Conservation (phyloP, 2,113 vertebrate genomes). For the Naja naja region DNA sequence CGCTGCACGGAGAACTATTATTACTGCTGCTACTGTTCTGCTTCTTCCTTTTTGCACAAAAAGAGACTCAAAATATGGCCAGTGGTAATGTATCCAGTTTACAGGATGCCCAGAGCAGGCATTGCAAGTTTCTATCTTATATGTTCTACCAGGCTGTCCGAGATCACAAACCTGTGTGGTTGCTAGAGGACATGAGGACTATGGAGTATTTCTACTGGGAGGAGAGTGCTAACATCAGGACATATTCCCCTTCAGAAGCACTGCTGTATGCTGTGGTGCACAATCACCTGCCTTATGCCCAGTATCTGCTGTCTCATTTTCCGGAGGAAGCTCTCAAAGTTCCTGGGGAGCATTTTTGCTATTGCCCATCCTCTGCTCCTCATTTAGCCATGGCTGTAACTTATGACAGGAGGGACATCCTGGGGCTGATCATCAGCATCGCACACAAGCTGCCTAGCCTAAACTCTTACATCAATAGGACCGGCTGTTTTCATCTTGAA, state of each 20-base stretch:
- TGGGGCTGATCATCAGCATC: conserved; percentile 80
- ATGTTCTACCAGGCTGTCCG: conserved; percentile 87
- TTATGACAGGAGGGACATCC: conserved; percentile 81
- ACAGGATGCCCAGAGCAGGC: conserved; percentile 68
- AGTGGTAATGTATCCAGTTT: conserved; percentile 60
- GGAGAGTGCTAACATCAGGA: conserved; percentile 70
- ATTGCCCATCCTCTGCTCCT: conserved; percentile 77
- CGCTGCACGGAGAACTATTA: conserved; percentile 29
- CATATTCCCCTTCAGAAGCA: conserved; percentile 84
- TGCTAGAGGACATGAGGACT: conserved; percentile 87
- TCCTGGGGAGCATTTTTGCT: conserved; percentile 82
- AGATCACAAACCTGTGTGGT: conserved; percentile 86
- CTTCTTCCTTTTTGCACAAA: conserved; percentile 23
- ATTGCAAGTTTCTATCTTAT: conserved; percentile 76
- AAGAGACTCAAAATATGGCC: conserved; percentile 63
- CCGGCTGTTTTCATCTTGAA: conserved; percentile 74
- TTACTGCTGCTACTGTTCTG: background rate
- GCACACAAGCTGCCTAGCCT: conserved; percentile 71
- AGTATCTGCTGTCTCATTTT: conserved; percentile 78
- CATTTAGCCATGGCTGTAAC: conserved; percentile 84
- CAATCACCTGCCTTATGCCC: conserved; percentile 83
- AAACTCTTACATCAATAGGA: conserved; percentile 71
- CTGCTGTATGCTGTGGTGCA: conserved; percentile 88
- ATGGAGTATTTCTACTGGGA: conserved; percentile 85
- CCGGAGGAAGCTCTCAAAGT: conserved; percentile 77